These are phyloP conservation scores for Xestia xanthographa DNA, from an alignment of 2,888 invertebrate species.

Conservation along the genomic window DNA sequence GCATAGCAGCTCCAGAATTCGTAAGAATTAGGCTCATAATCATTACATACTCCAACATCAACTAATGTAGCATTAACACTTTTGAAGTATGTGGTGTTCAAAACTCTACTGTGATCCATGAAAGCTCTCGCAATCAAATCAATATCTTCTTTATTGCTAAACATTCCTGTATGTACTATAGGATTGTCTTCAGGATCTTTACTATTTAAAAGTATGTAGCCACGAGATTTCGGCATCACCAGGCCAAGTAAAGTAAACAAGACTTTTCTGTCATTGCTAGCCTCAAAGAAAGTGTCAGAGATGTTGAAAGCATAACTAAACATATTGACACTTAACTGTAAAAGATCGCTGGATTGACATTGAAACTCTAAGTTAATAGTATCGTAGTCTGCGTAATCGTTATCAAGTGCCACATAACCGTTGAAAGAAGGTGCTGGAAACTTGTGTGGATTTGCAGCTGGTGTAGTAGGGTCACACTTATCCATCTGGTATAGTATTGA, in stretches of 20 bases:
- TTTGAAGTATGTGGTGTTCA: conserved; percentile 66
- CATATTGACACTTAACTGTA: conserved; percentile 35
- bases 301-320: conserved; percentile 35
- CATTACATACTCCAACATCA: conserved; percentile 64
- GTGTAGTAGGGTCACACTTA: conserved; percentile 5
- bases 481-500: conserved; percentile 16
- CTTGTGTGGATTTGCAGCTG: conserved; percentile 23
- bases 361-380: conserved; percentile 40
- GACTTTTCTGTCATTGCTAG: conserved; percentile 16
- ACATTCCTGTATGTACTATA: conserved; percentile 30
- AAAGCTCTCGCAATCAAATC: conserved; percentile 63
- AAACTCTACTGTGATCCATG: conserved; percentile 65
- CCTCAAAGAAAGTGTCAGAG: conserved; percentile 23
- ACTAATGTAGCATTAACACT: conserved; percentile 61
- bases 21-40: neutral
- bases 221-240: conserved; percentile 39
- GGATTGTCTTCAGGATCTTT: conserved; percentile 66
- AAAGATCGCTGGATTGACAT: conserved; percentile 25
- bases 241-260: conserved; percentile 17
- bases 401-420: conserved; percentile 30
- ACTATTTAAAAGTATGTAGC: conserved; percentile 29
- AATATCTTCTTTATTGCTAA: conserved; percentile 62
- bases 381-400: conserved; percentile 28
- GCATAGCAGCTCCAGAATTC: conserved; percentile 70
- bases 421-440: conserved; percentile 39